These are phyloP conservation scores for Mythimna lalbum DNA, from an alignment of 2,888 invertebrate species.

Conservation along the genomic window DNA sequence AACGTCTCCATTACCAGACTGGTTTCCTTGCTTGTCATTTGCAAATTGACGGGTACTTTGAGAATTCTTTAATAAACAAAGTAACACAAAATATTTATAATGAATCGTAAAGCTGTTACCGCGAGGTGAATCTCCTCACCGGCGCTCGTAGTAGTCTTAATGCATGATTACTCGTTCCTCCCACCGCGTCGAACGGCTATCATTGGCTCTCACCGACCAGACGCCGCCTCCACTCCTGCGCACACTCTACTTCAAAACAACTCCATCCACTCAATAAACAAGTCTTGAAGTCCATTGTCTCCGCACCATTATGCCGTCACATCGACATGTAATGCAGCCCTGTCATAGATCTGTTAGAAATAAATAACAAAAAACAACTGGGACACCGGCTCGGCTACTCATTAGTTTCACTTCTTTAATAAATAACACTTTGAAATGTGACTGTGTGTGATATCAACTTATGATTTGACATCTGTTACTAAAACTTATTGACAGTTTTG, in stretches of 20 bases:
- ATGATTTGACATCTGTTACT: constrained; percentile 43
- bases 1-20: constrained; percentile 72
- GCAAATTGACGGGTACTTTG: constrained; percentile 67
- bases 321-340: constrained; percentile 78
- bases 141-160: constrained; percentile 77
- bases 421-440: constrained; percentile 49
- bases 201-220: constrained; percentile 83
- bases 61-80: constrained; percentile 66
- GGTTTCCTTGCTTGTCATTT: constrained; percentile 61
- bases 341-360: constrained; percentile 84
- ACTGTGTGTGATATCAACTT: constrained; percentile 19
- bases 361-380: constrained; percentile 76
- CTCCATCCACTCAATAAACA: constrained; percentile 89
- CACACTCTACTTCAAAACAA: constrained; percentile 87
- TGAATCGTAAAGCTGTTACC: constrained; percentile 77
- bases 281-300: constrained; percentile 89
- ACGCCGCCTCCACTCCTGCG: constrained; percentile 88
- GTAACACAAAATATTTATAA: constrained; percentile 73
- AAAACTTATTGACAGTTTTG: constrained; percentile 13
- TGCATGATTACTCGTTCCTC: constrained; percentile 87
- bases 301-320: constrained; percentile 84
- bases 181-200: constrained; percentile 82
- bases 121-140: constrained; percentile 77
- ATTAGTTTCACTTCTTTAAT: constrained; percentile 69
- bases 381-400: constrained; percentile 67